A percentile compares a stretch with the other conserved stretches of the same genome.
phyloP scores from a whole-genome alignment of 2,888 invertebrate genomes.

The Chironomus tentans region DNA sequence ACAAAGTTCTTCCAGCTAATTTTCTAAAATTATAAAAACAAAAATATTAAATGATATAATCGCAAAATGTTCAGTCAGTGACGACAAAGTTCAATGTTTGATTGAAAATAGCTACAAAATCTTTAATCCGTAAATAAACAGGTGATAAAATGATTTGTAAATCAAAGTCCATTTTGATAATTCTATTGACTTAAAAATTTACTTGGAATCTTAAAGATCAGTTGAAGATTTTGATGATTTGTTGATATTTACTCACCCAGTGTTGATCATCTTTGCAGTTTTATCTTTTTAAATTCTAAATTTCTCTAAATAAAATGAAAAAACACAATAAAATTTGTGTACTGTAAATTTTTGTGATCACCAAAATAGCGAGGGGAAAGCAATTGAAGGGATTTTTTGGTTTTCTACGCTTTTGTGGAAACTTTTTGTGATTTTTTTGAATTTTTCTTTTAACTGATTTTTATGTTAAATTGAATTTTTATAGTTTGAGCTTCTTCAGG shows the following conservation, averaged over 20 bases:
- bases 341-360: too few species aligned
- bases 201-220: neutral
- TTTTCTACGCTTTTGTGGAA: too few species aligned
- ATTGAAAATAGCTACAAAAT: neutral
- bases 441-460: too few species aligned
- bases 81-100: neutral
- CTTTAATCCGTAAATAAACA: neutral
- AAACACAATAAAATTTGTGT: too few species aligned
- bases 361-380: too few species aligned
- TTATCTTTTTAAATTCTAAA: too few species aligned
- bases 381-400: too few species aligned
- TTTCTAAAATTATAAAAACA: conserved; percentile 33
- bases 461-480: too few species aligned
- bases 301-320: too few species aligned
- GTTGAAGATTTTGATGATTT: neutral
- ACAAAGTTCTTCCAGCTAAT: conserved; percentile 78
- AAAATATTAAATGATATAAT: neutral
- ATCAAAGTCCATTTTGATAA: neutral
- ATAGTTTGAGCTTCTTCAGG: too few species aligned
- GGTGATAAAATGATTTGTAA: neutral
- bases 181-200: neutral
- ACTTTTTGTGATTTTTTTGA: too few species aligned
- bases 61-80: neutral
- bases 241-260: neutral
- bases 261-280: neutral